Conservation (phyloP, 2,888 invertebrate species). For the Marasmarcha lunaedactyla region DNA sequence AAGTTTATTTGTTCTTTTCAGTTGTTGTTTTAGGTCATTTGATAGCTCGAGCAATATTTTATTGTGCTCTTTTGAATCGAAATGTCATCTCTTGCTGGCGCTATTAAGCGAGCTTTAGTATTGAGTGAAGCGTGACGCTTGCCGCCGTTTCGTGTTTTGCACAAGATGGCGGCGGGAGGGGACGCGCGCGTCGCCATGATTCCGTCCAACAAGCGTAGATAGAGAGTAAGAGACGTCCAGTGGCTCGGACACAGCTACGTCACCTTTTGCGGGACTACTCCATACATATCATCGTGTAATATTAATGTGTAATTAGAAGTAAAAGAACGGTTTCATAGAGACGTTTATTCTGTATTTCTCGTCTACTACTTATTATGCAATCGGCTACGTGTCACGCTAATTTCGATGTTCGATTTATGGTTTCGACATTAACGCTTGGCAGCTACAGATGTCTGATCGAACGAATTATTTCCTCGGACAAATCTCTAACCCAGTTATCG, state of each 20-base stretch:
- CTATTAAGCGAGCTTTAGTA: conserved; percentile 23
- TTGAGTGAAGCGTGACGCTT: conserved; percentile 26
- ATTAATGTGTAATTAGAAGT: conserved; percentile 70
- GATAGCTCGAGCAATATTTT: conserved; percentile 23
- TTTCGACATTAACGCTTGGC: conserved; percentile 41
- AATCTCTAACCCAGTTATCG: neutral
- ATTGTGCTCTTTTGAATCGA: conserved; percentile 29
- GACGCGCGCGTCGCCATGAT: conserved; percentile 63
- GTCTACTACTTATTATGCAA: conserved; percentile 60
- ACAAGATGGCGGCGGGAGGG: conserved; percentile 22
- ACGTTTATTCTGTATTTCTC: conserved; percentile 67
- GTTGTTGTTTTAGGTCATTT: conserved; percentile 26
- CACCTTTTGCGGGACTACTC: conserved; percentile 76
- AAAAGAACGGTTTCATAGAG: conserved; percentile 68
- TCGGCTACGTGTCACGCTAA: conserved; percentile 65
- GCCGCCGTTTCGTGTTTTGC: conserved; percentile 22
- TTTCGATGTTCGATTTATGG: conserved; percentile 30
- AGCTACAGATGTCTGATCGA: conserved; percentile 22
- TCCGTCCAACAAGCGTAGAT: conserved; percentile 71
- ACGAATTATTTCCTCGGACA: conserved; percentile 1
- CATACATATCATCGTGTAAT: conserved; percentile 80
- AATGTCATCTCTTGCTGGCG: conserved; percentile 17
- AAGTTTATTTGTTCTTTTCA: conserved; percentile 45
- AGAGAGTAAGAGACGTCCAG: conserved; percentile 71
- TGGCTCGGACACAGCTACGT: conserved; percentile 70